Base-by-base conservation (phyloP, 2,797 vertebrate species). In the Cryptoblepharus egeriae region DNA sequence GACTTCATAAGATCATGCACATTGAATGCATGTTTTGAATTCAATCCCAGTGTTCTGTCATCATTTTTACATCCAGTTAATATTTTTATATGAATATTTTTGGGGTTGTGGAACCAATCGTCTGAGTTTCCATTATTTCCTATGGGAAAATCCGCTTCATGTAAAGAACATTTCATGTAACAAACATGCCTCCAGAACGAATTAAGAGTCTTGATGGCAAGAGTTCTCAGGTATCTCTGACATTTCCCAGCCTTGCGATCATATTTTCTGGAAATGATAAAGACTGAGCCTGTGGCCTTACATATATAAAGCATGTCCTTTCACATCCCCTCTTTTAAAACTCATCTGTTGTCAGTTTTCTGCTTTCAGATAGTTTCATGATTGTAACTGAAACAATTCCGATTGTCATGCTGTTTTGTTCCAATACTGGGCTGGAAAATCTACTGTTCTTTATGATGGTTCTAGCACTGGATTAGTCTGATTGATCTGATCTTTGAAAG, bases 401-500 rank as follows among this genome's bases (percentile, higher is more conserved):
- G 65, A n/a, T 5, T 5, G 0, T 73, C 30, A 37, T 69, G 37
- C n/a, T 71, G 3, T 71, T 61, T 76, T 77, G 39, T 13, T 75
- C 16, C 79, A 37, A 30, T 79, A 18, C 7, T 86, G 3, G 49
- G 30, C 55, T 30, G 76, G 72, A 92, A 63, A 86, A 11, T 60
- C 76, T 49, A 1, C 45, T 2, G 78, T 18, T 81, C 86, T 81
- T 91, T 83, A 30, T 20, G 28, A 81, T 1, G 5, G 26, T 80
- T 63, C 81, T 11, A 85, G 63, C 88, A 49, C 1, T n/a, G n/a
- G 30, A 86, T 89, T 91, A 84, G 73, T 77, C 6, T 74, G 87
- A 88, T 79, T 88, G 39, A 72, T 84, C 42, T 85, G 32, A 28
- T 88, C 58, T 9, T 80, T 88, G 45, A 80, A 86, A 91, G 87